Evolutionary conservation across 2,113 vertebrate species (phyloP).

Genomic region (Takifugu bimaculatus): DNA sequence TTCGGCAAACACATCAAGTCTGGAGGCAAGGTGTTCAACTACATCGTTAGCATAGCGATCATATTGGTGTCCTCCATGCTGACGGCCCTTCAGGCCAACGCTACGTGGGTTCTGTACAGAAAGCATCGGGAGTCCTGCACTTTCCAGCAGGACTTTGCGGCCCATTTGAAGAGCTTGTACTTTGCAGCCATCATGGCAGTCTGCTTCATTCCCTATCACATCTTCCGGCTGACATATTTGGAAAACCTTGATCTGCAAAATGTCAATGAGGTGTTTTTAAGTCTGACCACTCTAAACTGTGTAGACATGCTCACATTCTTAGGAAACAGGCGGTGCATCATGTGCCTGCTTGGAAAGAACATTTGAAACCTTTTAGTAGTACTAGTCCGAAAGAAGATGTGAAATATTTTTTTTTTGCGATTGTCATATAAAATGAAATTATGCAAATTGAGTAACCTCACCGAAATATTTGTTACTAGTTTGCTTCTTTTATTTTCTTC

Average conservation of each 20-base stretch:
- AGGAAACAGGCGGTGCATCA: slow-evolving; percentile 33
- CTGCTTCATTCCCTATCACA: slow-evolving; percentile 85
- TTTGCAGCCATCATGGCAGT: slow-evolving; percentile 82
- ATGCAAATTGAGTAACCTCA: no score
- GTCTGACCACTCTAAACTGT: slow-evolving; percentile 84
- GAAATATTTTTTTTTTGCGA: no score
- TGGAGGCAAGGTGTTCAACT: slow-evolving; percentile 68
- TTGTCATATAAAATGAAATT: no score
- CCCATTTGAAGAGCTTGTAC: slow-evolving; percentile 83
- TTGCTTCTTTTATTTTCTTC: no score
- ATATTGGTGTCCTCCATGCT: slow-evolving; percentile 60
- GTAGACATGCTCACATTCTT: slow-evolving; percentile 79
- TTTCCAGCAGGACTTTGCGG: slow-evolving; percentile 85
- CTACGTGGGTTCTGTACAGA: slow-evolving; percentile 63
- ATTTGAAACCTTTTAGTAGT: slow-evolving; percentile 5
- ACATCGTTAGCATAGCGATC: slow-evolving; percentile 59
- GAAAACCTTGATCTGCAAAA: fast-evolving
- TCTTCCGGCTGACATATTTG: slow-evolving; percentile 81
- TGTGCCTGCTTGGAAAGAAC: slow-evolving; percentile 15
- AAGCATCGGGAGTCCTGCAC: slow-evolving; percentile 61
- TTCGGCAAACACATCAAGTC: slow-evolving; percentile 64
- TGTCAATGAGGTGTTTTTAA: slow-evolving; percentile 84
- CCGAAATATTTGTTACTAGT: no score
- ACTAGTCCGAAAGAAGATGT: no score
- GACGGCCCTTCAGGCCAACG: slow-evolving; percentile 72